These are phyloP conservation scores for Acleris cristana DNA, from an alignment of 2,888 invertebrate genomes.

Conservation along the genomic window DNA sequence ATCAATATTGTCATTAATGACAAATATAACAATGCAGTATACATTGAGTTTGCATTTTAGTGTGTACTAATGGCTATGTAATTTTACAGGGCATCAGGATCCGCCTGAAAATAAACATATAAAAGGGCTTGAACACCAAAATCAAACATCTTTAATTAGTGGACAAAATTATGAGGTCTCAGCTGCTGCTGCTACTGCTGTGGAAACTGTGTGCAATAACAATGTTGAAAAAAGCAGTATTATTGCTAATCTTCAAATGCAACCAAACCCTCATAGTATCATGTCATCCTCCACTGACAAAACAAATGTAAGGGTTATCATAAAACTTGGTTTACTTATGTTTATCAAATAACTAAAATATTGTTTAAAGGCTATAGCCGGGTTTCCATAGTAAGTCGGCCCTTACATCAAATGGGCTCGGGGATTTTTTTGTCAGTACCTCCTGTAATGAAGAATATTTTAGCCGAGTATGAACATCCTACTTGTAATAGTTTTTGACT, in stretches of 20 bases:
- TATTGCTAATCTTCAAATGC: conserved; percentile 15
- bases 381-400: no score
- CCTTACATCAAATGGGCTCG: no score
- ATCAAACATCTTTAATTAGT: conserved; percentile 38
- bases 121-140: conserved; percentile 49
- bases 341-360: not conserved
- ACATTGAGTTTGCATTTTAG: not conserved
- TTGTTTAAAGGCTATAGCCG: no score
- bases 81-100: conserved; percentile 55
- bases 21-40: no score
- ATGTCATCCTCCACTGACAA: conserved; percentile 1
- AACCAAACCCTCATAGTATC: conserved; percentile 2
- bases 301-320: conserved; percentile 20
- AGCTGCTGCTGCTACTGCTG: not conserved
- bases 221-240: conserved; percentile 26
- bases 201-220: conserved; percentile 1
- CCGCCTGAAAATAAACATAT: conserved; percentile 49
- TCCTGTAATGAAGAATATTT: no score
- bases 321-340: not conserved
- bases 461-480: no score
- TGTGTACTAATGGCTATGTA: not conserved
- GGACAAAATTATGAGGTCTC: conserved; percentile 37
- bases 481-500: no score
- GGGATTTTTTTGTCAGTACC: no score
- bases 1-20: no score